A percentile compares a stretch with the other conserved stretches of the same genome.
Conservation (phyloP, 2,797 vertebrate species). For the Lagorchestes hirsutus region DNA sequence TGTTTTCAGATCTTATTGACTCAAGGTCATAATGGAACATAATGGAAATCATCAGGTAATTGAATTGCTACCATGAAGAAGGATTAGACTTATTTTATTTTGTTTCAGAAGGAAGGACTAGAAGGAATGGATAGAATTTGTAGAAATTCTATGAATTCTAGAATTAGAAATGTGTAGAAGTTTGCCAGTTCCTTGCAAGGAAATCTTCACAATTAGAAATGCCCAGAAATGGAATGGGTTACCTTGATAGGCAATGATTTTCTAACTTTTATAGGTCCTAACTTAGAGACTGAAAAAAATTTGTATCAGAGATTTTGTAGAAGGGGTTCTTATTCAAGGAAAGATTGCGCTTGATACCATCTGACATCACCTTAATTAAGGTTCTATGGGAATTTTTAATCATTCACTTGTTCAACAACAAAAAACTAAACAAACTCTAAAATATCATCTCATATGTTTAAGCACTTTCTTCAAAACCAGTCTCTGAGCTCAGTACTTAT, state of each 20-base stretch:
- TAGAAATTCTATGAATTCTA: neutral
- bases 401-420: neutral
- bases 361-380: neutral
- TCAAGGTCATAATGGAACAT: neutral
- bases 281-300: neutral
- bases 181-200: neutral
- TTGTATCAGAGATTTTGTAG: neutral
- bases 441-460: neutral
- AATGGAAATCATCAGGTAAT: neutral
- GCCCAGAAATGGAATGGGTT: neutral
- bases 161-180: neutral
- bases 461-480: neutral
- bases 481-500: neutral
- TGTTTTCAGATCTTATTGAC: neutral
- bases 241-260: neutral
- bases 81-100: neutral
- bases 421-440: neutral
- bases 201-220: neutral
- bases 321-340: neutral
- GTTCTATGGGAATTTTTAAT: neutral
- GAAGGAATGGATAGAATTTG: neutral
- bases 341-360: neutral
- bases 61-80: neutral
- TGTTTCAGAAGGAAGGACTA: neutral
- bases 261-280: neutral